Evolutionary conservation across 2,113 vertebrate species (phyloP).

Genomic region (Felis chaus): DNA sequence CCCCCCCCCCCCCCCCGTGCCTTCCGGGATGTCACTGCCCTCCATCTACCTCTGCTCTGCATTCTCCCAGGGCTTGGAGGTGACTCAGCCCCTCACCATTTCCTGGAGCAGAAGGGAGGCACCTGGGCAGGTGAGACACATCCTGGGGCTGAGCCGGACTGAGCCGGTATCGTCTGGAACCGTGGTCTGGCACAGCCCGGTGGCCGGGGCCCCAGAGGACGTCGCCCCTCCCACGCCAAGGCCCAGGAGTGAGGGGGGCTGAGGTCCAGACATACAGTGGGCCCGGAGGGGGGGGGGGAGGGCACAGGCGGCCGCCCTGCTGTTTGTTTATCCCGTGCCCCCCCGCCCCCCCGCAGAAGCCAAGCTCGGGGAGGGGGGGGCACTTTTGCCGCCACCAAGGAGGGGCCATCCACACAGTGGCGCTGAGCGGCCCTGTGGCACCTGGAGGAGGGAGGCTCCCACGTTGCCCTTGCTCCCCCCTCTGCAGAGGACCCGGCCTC

Average conservation of each 20-base stretch:
- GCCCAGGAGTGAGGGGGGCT: neutral
- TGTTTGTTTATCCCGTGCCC: neutral
- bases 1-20: too few relatives aligned
- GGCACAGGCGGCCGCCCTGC: too few relatives aligned
- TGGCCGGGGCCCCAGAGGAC: neutral
- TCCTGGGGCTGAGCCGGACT: neutral
- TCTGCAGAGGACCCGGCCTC: too few relatives aligned
- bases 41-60: neutral
- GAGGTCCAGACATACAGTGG: neutral
- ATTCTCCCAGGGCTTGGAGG: neutral
- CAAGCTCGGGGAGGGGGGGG: accelerated
- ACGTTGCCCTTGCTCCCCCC: too few relatives aligned
- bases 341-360: too few relatives aligned
- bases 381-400: neutral
- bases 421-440: accelerated
- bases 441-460: neutral
- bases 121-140: neutral
- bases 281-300: neutral
- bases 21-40: neutral
- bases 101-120: neutral
- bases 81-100: constrained; percentile 11
- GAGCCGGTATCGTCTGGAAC: neutral
- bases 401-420: accelerated
- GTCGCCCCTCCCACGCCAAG: neutral
- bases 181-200: neutral